phyloP scores from a whole-genome alignment of 1,140 invertebrate genomes.

The Ips typographus region DNA sequence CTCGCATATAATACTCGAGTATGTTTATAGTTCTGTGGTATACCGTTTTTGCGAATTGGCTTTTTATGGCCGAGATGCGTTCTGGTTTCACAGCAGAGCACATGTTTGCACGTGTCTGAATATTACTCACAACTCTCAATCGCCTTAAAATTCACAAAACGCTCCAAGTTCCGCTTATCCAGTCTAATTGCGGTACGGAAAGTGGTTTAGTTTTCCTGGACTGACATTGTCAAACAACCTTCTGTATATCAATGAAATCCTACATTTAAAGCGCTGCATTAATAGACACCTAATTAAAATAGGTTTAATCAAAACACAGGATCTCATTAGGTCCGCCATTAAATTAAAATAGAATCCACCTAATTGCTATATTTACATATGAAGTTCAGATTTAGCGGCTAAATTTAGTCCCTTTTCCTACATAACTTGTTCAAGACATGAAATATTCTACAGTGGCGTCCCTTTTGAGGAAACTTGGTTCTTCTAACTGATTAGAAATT shows the following conservation, averaged over 20 bases:
- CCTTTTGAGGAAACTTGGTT: not conserved
- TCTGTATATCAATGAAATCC: constrained; percentile 2
- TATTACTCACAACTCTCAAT: too few relatives aligned
- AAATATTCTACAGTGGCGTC: constrained; percentile 17
- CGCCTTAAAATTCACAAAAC: too few relatives aligned
- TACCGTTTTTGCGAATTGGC: constrained; percentile 6
- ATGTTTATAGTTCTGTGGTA: not conserved
- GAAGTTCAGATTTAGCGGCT: constrained; percentile 21
- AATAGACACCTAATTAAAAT: constrained; percentile 26
- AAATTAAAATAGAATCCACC: constrained; percentile 28
- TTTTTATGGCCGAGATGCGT: not conserved
- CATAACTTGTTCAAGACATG: constrained; percentile 17
- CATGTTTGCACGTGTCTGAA: not conserved
- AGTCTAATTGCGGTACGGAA: too few relatives aligned
- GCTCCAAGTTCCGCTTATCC: too few relatives aligned
- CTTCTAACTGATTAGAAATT: too few relatives aligned
- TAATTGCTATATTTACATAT: constrained; percentile 30
- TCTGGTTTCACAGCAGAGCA: not conserved
- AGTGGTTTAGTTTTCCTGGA: too few relatives aligned
- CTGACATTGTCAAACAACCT: not conserved
- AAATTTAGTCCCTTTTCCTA: constrained; percentile 17
- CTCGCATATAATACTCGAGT: constrained; percentile 3
- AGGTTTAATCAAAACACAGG: constrained; percentile 23
- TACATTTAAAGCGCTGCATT: constrained; percentile 3
- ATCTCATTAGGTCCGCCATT: constrained; percentile 24